These are phyloP conservation scores for Chelon labrosus DNA, from an alignment of 2,797 vertebrate species.

Conservation along the genomic window DNA sequence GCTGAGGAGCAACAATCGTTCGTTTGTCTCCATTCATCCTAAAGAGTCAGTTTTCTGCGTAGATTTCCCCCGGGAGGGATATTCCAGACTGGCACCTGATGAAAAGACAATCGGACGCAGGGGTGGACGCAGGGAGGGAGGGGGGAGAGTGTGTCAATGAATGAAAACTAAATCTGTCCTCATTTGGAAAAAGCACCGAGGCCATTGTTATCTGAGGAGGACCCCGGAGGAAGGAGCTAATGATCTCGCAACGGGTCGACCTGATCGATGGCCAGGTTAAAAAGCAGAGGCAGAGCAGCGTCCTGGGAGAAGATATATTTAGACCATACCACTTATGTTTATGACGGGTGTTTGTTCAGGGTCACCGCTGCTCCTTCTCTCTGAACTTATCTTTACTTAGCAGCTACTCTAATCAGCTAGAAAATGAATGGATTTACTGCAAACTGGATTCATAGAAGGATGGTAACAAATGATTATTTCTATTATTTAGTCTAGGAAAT, in stretches of 20 bases:
- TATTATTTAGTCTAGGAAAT: neutral
- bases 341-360: neutral
- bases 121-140: neutral
- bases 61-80: conserved; percentile 47
- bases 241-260: conserved; percentile 40
- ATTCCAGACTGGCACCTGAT: conserved; percentile 38
- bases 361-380: conserved; percentile 1
- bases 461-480: neutral
- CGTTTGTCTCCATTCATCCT: conserved; percentile 7
- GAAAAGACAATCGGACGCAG: conserved; percentile 45
- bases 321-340: conserved; percentile 27
- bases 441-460: neutral
- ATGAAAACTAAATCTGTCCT: conserved; percentile 59
- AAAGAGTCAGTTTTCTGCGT: conserved; percentile 32
- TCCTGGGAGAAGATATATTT: conserved; percentile 38
- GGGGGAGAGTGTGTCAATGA: conserved; percentile 41
- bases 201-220: conserved; percentile 51
- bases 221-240: conserved; percentile 44
- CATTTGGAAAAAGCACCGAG: conserved; percentile 43
- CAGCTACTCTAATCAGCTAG: neutral
- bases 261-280: conserved; percentile 63
- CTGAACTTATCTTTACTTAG: conserved; percentile 7
- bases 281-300: conserved; percentile 35
- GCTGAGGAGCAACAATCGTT: neutral
- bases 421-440: too few species aligned